These are phyloP conservation scores for Grapholita molesta DNA, from an alignment of 1,140 invertebrate genomes.

Conservation along the genomic window DNA sequence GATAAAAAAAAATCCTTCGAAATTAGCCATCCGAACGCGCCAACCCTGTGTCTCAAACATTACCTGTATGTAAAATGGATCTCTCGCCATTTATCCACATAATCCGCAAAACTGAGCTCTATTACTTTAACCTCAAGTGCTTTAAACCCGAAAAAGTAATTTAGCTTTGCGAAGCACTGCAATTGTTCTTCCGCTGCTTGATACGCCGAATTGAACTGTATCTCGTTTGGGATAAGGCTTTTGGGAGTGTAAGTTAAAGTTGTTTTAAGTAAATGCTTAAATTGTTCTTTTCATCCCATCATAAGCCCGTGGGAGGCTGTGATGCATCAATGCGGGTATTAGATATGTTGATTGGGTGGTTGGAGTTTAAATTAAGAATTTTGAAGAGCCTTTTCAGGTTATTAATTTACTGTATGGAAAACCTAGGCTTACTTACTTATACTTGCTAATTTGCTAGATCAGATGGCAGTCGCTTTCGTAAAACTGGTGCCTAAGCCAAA, in stretches of 20 bases:
- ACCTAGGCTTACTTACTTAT: too few species aligned
- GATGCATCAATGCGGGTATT: slow-evolving; percentile 9
- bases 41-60: slow-evolving; percentile 4
- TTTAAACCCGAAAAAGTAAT: background rate
- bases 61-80: slow-evolving; percentile 15
- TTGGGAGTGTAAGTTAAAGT: background rate
- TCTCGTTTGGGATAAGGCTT: background rate
- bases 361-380: background rate
- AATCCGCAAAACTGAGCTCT: background rate
- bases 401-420: background rate
- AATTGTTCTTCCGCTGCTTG: background rate
- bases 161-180: background rate
- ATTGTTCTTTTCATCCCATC: slow-evolving; percentile 15
- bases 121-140: background rate
- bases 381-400: background rate
- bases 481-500: too few species aligned
- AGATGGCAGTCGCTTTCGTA: too few species aligned
- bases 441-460: too few species aligned
- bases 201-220: slow-evolving; percentile 5
- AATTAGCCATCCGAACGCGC: background rate
- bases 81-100: background rate
- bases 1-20: too few species aligned
- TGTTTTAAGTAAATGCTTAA: background rate
- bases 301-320: slow-evolving; percentile 6
- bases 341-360: slow-evolving; percentile 12